phyloP scores from a whole-genome alignment of 2,797 vertebrate genomes.

The Phataginus tetradactyla region DNA sequence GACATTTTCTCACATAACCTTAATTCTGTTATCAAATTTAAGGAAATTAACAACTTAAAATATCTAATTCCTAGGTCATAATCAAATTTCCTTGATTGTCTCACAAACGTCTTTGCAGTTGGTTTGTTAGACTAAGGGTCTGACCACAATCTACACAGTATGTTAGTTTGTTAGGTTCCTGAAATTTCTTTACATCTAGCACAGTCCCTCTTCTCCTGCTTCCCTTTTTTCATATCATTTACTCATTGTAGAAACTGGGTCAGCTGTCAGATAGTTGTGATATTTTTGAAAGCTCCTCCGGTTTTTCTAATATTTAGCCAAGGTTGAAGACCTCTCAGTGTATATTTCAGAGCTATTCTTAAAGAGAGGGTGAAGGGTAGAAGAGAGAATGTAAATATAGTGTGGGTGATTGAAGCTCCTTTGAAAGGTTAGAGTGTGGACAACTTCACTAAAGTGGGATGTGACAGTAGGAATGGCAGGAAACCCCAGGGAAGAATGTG shows the following conservation, averaged over 20 bases:
- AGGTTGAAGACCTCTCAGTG: neutral
- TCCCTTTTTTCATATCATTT: neutral
- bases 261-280: neutral
- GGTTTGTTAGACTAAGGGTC: neutral
- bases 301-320: neutral
- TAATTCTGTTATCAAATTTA: neutral
- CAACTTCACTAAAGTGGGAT: neutral
- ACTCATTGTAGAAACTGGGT: constrained; percentile 17
- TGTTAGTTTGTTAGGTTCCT: neutral
- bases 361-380: neutral
- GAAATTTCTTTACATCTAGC: neutral
- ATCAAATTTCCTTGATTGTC: neutral
- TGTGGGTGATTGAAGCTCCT: neutral
- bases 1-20: neutral
- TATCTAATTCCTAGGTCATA: neutral
- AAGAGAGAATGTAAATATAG: neutral
- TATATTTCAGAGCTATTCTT: neutral
- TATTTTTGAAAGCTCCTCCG: neutral
- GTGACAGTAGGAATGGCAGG: neutral
- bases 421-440: neutral
- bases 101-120: neutral
- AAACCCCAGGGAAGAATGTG: neutral
- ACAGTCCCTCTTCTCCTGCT: neutral
- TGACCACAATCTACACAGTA: neutral
- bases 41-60: neutral